phyloP scores from a whole-genome alignment of 1,140 invertebrate genomes.

The Orchestia grillus region DNA sequence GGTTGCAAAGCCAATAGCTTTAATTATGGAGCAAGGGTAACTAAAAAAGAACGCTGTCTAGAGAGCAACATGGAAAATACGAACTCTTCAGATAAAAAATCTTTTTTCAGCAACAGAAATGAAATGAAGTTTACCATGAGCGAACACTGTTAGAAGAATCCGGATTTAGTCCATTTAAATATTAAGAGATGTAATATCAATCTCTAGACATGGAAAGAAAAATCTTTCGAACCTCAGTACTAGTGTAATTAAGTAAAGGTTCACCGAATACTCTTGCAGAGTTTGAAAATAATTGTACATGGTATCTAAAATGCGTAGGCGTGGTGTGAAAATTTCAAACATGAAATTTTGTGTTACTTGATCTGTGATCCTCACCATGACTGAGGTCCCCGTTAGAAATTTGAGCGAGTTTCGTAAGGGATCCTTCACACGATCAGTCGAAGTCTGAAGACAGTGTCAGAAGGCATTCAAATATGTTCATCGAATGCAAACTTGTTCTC shows the following conservation, averaged over 20 bases:
- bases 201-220: not conserved
- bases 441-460: too few relatives aligned
- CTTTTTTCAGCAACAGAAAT: not conserved
- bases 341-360: not conserved
- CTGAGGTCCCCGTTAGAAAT: not conserved
- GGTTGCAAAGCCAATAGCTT: not conserved
- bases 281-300: not conserved
- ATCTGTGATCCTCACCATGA: not conserved
- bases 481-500: too few relatives aligned
- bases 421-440: too few relatives aligned
- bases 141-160: not conserved
- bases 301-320: not conserved
- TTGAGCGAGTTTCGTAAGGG: too few relatives aligned
- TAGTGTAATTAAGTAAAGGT: not conserved
- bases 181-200: not conserved
- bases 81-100: not conserved
- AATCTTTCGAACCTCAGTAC: not conserved
- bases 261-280: not conserved
- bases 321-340: not conserved
- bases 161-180: not conserved
- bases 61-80: not conserved
- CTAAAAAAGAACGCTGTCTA: not conserved
- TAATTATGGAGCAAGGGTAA: not conserved
- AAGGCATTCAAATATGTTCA: too few relatives aligned
- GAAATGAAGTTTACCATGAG: not conserved